Evolutionary conservation across 2,888 invertebrate genomes (phyloP).

Genomic region (Lepetodrilus schrolli): DNA sequence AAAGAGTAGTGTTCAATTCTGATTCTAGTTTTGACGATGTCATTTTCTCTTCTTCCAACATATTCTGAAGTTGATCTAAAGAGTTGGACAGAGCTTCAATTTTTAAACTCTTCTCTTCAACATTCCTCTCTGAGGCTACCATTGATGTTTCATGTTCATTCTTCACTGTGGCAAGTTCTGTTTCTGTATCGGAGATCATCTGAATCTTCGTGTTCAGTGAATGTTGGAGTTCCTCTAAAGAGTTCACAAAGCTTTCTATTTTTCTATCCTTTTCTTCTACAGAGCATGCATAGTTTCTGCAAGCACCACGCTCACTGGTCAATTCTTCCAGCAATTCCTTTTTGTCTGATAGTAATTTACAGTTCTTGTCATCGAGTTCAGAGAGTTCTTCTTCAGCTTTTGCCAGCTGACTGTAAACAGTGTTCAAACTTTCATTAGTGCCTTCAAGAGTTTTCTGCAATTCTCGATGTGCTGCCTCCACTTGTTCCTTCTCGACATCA

Average conservation of each 20-base stretch:
- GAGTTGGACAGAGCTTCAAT: constrained; percentile 20
- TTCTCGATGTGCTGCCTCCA: not conserved
- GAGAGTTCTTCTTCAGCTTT: not conserved
- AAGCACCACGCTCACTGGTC: too few species aligned
- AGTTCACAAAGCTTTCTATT: not conserved
- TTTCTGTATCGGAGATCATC: constrained; percentile 18
- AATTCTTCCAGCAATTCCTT: not conserved
- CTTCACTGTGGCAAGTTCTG: not conserved
- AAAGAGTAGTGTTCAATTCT: not conserved
- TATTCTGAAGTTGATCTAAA: constrained; percentile 10
- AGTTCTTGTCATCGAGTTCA: not conserved
- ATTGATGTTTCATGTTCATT: not conserved
- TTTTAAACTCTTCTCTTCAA: constrained; percentile 23
- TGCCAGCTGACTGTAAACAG: not conserved
- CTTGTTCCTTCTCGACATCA: constrained; percentile 21
- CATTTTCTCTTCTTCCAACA: constrained; percentile 12
- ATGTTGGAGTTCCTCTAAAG: constrained; percentile 14
- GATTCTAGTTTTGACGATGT: not conserved
- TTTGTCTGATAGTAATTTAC: not conserved
- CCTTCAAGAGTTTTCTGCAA: not conserved
- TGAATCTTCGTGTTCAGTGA: not conserved
- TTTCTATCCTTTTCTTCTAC: constrained; percentile 18
- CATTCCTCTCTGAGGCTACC: not conserved
- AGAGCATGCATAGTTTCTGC: not conserved
- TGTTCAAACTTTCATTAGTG: not conserved